Base-by-base conservation (phyloP, 2,888 invertebrate genomes). In the Scaptomyza polygonia region DNA sequence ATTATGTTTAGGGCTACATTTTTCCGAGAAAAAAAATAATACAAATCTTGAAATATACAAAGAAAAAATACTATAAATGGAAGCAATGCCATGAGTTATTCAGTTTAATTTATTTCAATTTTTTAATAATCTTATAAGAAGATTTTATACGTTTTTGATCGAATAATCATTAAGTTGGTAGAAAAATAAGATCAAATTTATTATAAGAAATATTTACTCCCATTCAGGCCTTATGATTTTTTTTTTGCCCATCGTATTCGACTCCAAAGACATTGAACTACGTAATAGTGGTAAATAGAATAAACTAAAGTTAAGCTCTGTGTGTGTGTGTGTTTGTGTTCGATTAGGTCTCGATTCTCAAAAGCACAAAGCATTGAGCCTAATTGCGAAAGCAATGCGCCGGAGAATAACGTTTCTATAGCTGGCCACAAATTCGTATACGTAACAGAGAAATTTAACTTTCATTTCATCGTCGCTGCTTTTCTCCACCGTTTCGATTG, bases 331-430 rank as follows among this genome's bases (percentile, higher is more conserved):
- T 39, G 39, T 39, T 7, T 51, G 49, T 27, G 57, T 32, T 47
- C 49, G 70, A 16, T 55, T 69, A 45, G 49, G 43, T 66, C 43
- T 67, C 67, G 72, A 53, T 80, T 80, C 72, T 80, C 30, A 56
- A 54, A 73, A 58, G 77, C 72, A 66, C 68, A 71, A 83, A 85
- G 80, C 61, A 81, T 73, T 77, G 69, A 68, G 89, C 90, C 90
- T 89, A 89, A 89, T 90, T 89, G 89, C 89, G 86, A 80, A 90
- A 77, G 89, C 83, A 85, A 81, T 90, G 79, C 89, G 74, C 89
- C 74, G 62, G 81, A 86, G 89, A 88, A 88, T 88, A 86, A 78
- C 79, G 79, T 89, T 81, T 77, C 68, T 63, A 73, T 62, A 51
- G 73, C 49, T 48, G 42, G 7, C 67, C 57, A 42, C 78, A 52